phyloP scores from a whole-genome alignment of 2,888 invertebrate species.

The Punctoribates punctum region DNA sequence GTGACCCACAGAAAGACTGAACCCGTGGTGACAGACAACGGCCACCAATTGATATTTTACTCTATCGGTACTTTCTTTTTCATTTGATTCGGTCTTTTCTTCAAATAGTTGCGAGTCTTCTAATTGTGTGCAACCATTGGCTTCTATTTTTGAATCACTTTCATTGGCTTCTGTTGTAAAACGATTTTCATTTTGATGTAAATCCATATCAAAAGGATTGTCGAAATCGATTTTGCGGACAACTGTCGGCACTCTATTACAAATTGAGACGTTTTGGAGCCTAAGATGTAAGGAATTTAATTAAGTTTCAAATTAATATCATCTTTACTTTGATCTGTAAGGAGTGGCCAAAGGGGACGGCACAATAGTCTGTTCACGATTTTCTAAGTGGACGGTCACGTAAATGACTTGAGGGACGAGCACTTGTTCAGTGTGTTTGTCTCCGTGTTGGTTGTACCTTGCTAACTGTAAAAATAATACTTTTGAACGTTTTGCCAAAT shows the following conservation, averaged over 20 bases:
- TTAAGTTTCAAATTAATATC: too few relatives aligned
- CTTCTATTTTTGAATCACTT: too few relatives aligned
- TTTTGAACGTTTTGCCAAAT: constrained; percentile 36
- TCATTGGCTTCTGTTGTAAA: too few relatives aligned
- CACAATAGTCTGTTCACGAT: neutral
- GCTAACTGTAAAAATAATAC: constrained; percentile 37
- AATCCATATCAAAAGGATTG: too few relatives aligned
- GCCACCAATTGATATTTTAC: constrained; percentile 40
- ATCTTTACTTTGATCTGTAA: constrained; percentile 31
- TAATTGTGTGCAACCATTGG: too few relatives aligned
- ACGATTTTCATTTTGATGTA: too few relatives aligned
- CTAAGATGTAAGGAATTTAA: neutral
- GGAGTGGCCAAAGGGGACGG: constrained; percentile 32
- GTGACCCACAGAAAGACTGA: constrained; percentile 29
- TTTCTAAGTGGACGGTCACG: neutral
- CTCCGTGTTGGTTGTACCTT: constrained; percentile 14
- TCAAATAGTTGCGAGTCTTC: neutral
- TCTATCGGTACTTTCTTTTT: neutral
- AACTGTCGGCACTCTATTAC: neutral
- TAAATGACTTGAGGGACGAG: constrained; percentile 1
- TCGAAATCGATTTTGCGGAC: neutral
- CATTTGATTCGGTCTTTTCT: neutral
- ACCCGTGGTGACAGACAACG: constrained; percentile 39
- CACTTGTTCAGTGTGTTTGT: constrained; percentile 32
- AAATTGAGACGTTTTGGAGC: neutral